Percentiles rank a stretch among this genome's conserved stretches.
Conservation (phyloP, 2,113 vertebrate genomes). For the Ranitomeya variabilis region DNA sequence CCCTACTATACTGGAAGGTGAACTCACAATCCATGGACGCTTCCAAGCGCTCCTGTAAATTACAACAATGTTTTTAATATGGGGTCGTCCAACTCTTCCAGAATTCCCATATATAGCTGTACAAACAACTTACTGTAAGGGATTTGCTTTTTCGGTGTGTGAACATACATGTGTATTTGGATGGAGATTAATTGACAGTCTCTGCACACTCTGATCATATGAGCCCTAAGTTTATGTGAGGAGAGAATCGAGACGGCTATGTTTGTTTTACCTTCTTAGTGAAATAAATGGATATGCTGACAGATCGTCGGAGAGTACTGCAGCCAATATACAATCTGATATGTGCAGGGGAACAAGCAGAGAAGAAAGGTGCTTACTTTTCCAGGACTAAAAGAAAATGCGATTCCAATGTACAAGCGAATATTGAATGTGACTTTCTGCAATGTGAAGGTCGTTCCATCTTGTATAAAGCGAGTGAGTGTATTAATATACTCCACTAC, state of each 20-base stretch:
- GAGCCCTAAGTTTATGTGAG: slow-evolving; percentile 31
- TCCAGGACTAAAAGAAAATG: neutral
- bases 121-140: neutral
- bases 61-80: neutral
- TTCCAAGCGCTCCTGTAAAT: too few relatives aligned
- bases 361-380: slow-evolving; percentile 14
- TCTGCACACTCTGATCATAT: slow-evolving; percentile 11
- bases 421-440: slow-evolving; percentile 4
- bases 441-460: neutral
- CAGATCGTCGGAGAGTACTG: neutral
- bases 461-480: neutral
- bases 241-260: neutral
- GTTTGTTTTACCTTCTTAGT: slow-evolving; percentile 46
- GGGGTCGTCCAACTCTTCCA: neutral
- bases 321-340: slow-evolving; percentile 22
- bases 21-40: too few relatives aligned
- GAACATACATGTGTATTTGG: slow-evolving; percentile 25
- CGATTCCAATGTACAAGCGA: neutral
- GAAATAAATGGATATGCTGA: slow-evolving; percentile 50
- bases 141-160: neutral
- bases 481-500: too few relatives aligned
- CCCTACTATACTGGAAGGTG: too few relatives aligned
- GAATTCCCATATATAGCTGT: neutral
- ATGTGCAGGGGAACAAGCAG: slow-evolving; percentile 10
- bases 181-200: neutral